phyloP scores from a whole-genome alignment of 2,888 invertebrate species.

The Sminthurides aquaticus region DNA sequence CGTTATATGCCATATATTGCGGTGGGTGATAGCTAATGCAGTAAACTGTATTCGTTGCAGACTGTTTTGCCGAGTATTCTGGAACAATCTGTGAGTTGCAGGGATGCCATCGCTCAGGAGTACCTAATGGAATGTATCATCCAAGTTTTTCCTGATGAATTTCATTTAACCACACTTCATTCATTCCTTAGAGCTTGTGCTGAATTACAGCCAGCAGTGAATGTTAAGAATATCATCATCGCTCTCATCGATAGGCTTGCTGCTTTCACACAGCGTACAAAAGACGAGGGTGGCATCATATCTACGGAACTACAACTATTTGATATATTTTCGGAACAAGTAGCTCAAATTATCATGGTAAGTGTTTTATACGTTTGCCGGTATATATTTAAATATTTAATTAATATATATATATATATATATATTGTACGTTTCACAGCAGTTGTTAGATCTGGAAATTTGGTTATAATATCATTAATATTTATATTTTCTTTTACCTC shows the following conservation, averaged over 20 bases:
- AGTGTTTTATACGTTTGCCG: conserved; percentile 6
- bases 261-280: conserved; percentile 70
- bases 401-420: too few relatives aligned
- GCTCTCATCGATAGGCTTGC: conserved; percentile 87
- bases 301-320: conserved; percentile 88
- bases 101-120: conserved; percentile 97
- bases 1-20: background rate
- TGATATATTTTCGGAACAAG: conserved; percentile 96
- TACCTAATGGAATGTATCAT: conserved; percentile 99
- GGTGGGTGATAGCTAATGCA: background rate
- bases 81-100: conserved; percentile 96
- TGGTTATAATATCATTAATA: background rate
- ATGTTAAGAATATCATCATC: conserved; percentile 96
- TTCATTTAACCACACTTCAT: conserved; percentile 90
- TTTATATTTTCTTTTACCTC: conserved; percentile 43
- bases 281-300: conserved; percentile 56
- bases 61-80: conserved; percentile 89
- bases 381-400: too few relatives aligned
- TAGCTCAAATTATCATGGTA: conserved; percentile 87
- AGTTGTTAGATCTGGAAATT: too few relatives aligned
- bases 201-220: conserved; percentile 88
- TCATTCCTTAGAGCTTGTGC: conserved; percentile 95
- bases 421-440: too few relatives aligned
- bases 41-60: too few relatives aligned
- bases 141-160: conserved; percentile 98